Evolutionary conservation across 1,140 invertebrate species (phyloP), one percentile per base, ranked within the genome.

Genomic region (Papilio xuthus): DNA sequence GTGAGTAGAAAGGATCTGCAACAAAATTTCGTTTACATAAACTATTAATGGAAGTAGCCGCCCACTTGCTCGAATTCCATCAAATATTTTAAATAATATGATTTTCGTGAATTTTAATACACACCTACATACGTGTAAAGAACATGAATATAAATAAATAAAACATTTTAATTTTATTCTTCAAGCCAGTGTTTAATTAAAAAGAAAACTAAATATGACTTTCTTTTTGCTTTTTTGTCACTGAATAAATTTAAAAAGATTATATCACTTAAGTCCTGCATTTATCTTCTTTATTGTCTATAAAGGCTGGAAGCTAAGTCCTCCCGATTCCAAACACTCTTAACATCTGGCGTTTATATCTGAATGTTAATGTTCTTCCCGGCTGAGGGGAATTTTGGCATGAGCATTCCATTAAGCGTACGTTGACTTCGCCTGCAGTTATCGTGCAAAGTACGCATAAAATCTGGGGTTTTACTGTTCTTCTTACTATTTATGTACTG

Each of bases 401-500:
- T 79, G 70, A 76, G 50, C 72, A 76, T 63, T 72, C 75, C 47
- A 85, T 86, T 85, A 84, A 84, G 80, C 84, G 86, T 80, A 47
- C 86, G 69, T 84, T 87, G 86, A 85, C 86, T 77, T 79, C 80
- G 81, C 82, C 84, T 81, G 80, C 42, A 73, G 37, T 42, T 73
- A 50, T 47, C 32, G 69, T 50, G 10, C 42, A 26, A 44, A 28
- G 23, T 73, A 47, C n/a, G 37, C 41, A 44, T 23, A 44, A 44
- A 47, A 44, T 44, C 9, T 73, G 41, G 4, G 42, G 13, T 41
- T 71, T 71, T 71, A 37, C 69, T 23, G 20, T 23, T 60, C 20
- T 37, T 37, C 1, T 37, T 4, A 37, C 32, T 60, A 53, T 60
- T 8, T 26, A 12, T 63, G 4, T 63, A 28, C 26, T 63, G 23